Evolutionary conservation across 1,140 invertebrate genomes (phyloP).

Genomic region (Formica exsecta): DNA sequence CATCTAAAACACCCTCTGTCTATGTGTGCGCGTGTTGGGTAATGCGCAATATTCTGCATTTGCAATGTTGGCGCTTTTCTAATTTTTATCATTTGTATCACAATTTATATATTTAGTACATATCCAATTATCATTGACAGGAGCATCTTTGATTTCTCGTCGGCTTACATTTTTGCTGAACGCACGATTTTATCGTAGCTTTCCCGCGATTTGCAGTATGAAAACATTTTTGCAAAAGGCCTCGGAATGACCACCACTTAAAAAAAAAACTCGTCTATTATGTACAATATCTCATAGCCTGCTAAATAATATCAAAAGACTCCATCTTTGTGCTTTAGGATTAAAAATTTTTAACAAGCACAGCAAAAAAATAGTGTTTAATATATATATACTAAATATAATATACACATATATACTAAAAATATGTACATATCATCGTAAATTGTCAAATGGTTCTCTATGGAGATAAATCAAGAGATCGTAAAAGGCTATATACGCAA

Average conservation of each 20-base stretch:
- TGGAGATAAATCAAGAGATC: not conserved
- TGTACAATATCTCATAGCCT: no score
- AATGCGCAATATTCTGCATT: constrained; percentile 63
- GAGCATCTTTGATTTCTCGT: constrained; percentile 33
- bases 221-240: constrained; percentile 9
- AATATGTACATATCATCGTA: not conserved
- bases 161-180: constrained; percentile 49
- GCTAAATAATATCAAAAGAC: not conserved
- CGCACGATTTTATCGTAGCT: constrained; percentile 18
- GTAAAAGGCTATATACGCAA: not conserved
- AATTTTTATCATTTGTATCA: constrained; percentile 7
- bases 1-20: not conserved
- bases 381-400: not conserved
- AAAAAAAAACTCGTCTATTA: not conserved
- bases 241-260: not conserved
- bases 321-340: not conserved
- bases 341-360: constrained; percentile 20
- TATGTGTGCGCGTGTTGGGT: no score
- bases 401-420: no score
- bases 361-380: not conserved
- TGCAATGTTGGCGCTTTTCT: constrained; percentile 39
- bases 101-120: constrained; percentile 12
- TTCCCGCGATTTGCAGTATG: not conserved
- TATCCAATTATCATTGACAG: constrained; percentile 23
- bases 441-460: not conserved